Conservation (phyloP, 2,113 vertebrate genomes). For the Philantomba maxwellii region DNA sequence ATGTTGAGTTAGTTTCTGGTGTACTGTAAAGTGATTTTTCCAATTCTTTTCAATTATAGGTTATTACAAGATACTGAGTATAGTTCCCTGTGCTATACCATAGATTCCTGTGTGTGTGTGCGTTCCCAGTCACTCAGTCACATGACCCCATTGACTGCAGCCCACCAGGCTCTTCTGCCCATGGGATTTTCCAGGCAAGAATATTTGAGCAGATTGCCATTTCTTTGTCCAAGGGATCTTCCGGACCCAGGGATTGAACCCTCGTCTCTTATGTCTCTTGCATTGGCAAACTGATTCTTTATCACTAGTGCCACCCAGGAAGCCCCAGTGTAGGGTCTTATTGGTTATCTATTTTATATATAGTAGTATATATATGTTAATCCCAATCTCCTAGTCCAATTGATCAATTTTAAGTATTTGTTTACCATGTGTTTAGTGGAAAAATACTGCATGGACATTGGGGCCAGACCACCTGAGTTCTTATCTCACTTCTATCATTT, state of each 20-base stretch:
- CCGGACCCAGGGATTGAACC: accelerated
- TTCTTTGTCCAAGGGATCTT: background rate
- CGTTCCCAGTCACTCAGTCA: background rate
- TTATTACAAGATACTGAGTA: background rate
- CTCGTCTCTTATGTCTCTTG: background rate
- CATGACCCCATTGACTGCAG: background rate
- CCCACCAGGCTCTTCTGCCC: background rate
- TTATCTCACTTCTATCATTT: background rate
- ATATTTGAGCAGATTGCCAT: background rate
- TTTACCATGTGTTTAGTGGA: background rate
- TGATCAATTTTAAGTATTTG: background rate
- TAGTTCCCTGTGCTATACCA: background rate
- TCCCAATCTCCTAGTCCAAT: background rate
- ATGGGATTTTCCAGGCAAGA: background rate
- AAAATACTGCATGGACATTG: background rate
- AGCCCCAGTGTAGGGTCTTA: background rate
- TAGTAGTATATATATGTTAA: background rate
- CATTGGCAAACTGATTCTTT: accelerated
- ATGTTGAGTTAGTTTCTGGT: background rate
- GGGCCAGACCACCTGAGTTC: background rate
- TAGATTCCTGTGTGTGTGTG: background rate
- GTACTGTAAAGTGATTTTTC: background rate
- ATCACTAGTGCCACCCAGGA: background rate
- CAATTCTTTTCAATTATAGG: background rate
- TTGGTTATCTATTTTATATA: background rate